A percentile compares a stretch with the other conserved stretches of the same genome.
phyloP scores from a whole-genome alignment of 2,113 vertebrate genomes.

The Saccopteryx leptura region DNA sequence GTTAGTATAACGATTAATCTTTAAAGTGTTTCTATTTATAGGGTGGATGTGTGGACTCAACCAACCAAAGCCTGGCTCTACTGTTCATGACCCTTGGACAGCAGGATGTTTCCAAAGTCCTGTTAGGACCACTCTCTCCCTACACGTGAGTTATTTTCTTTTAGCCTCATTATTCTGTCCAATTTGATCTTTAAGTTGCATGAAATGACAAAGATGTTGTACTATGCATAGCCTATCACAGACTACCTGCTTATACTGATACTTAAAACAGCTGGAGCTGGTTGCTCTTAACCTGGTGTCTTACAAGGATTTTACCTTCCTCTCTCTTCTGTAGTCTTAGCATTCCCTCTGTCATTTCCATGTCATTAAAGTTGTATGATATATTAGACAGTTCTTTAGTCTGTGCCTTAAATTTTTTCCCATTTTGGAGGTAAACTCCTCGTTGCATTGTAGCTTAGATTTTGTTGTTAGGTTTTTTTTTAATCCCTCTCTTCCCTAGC shows the following conservation, averaged over 20 bases:
- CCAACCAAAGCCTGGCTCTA: constrained; percentile 96
- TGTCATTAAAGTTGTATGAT: neutral
- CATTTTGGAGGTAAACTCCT: neutral
- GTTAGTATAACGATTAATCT: constrained; percentile 85
- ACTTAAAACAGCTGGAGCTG: constrained; percentile 25
- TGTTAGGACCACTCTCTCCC: constrained; percentile 96
- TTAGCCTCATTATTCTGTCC: neutral
- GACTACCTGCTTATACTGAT: neutral
- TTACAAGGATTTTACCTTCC: constrained; percentile 8
- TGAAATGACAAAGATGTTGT: neutral
- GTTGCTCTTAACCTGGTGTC: constrained; percentile 42
- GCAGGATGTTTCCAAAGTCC: constrained; percentile 97
- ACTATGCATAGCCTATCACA: neutral
- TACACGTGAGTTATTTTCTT: constrained; percentile 95
- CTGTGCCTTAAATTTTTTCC: constrained; percentile 48
- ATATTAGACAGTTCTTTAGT: constrained; percentile 34
- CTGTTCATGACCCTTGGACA: constrained; percentile 98
- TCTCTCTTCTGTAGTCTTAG: constrained; percentile 25
- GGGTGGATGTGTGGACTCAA: constrained; percentile 98
- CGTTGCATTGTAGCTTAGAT: neutral
- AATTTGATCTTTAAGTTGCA: constrained; percentile 59
- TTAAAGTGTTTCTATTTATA: constrained; percentile 88
- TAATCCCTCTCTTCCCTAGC: neutral
- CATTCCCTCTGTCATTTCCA: neutral
- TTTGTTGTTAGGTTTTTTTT: constrained; percentile 1